These are phyloP conservation scores for Spilosoma lubricipeda DNA, from an alignment of 2,888 invertebrate genomes.

Conservation along the genomic window DNA sequence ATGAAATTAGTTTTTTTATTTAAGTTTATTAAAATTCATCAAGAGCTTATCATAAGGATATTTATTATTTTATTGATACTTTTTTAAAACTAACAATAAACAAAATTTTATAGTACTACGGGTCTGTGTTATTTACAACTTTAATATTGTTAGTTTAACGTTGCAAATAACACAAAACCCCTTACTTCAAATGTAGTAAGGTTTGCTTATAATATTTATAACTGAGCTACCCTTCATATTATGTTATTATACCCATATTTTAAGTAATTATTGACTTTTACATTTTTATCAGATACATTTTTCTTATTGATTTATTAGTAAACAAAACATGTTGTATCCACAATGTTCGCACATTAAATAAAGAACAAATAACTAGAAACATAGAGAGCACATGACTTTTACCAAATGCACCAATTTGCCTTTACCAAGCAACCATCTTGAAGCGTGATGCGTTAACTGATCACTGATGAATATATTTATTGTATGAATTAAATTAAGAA, in stretches of 20 bases:
- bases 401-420: constrained; percentile 76
- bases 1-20: no score
- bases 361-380: constrained; percentile 47
- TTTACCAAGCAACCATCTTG: constrained; percentile 74
- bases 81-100: no score
- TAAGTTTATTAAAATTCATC: no score
- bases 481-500: constrained; percentile 24
- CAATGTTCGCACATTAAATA: constrained; percentile 46
- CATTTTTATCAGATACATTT: background rate
- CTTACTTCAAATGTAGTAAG: no score
- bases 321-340: constrained; percentile 39
- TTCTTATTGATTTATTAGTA: background rate
- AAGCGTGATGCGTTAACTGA: constrained; percentile 73
- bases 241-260: background rate
- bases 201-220: no score
- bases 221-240: background rate
- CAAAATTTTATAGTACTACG: no score
- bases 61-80: no score
- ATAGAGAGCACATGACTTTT: constrained; percentile 65
- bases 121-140: no score
- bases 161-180: no score
- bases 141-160: no score
- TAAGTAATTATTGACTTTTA: no score
- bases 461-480: constrained; percentile 51
- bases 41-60: no score